Evolutionary conservation across 2,888 invertebrate genomes (phyloP), one percentile per base, ranked within the genome.

Genomic region (Aphidius colemani): DNA sequence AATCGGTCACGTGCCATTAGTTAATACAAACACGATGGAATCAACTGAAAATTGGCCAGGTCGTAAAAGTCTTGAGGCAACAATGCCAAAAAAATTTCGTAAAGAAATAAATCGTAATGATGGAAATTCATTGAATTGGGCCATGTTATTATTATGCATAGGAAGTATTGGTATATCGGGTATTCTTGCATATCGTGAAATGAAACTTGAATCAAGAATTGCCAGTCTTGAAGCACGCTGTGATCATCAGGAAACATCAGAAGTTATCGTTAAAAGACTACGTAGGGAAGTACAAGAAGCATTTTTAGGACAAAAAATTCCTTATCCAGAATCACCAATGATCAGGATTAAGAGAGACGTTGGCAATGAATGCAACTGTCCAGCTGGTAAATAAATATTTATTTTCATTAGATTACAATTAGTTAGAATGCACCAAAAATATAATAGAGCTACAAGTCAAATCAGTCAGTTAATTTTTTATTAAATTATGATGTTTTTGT

Each of bases 301-400:
- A 41, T 58, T 67, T 10, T 44, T 74, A 44, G 65, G 50, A 61
- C 69, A 68, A 18, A 70, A 69, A 40, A 64, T 53, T 10, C 41
- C 59, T 11, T 67, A 67, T n/a, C 61, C 66, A 13, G 72, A 70
- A 53, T 64, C 67, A 18, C 63, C 68, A 30, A 50, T 74, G 61
- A 76, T 76, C 70, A 76, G 81, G 71, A 72, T 69, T 72, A 81
- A 77, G 68, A 75, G 82, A 61, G 78, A 80, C 46, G 63, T 73
- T 8, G 57, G 73, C 45, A 30, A 30, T 30, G 80, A 81, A n/a
- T 82, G 82, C 75, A 79, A 79, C 62, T 82, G 82, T 74, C 81
- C 82, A 63, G 70, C 78, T 70, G 82, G 82, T 82, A 62, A 69
- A 77, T 70, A 8, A 48, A 11, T 30, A 43, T 51, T 1, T 0